Evolutionary conservation across 2,888 invertebrate species (phyloP), one percentile per base, ranked within the genome.

Genomic region (Pimpla rufipes): DNA sequence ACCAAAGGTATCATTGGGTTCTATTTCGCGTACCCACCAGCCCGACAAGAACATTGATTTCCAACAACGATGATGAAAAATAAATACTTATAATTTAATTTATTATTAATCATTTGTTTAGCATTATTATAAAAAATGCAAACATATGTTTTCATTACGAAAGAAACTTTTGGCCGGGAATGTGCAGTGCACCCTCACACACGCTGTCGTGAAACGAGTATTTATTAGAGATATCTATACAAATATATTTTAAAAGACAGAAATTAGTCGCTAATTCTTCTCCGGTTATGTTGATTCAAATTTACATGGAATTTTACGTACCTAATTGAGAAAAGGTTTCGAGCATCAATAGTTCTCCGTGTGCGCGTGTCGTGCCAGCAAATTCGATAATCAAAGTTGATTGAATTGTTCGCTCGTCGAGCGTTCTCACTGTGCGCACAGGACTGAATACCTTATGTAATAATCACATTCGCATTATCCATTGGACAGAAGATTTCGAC

Each of bases 391-490:
- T 45, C 13, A 23, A 59, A 29, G 35, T 59, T 35, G 35, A 35
- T 16, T n/a, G 52, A 21, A 55, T 8, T n/a, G 35, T 59, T 29
- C 52, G 21, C 52, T 18, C 52, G 50, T 35, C 37, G 59, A 79
- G 62, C n/a, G 50, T 47, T 21, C 23, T 16, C 45, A 77, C 47
- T 83, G 77, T 80, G 78, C 81, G 78, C 73, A 57, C 57, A 50
- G 35, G 55, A 71, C 55, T 81, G n/a, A 67, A 57, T 77, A 76
- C 59, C 21, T 71, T 71, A 42, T 57, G 64, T 52, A 40, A 64
- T 40, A 55, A 59, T 40, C 23, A 42, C 47, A 40, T 37, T 70
- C 76, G 42, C 62, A 62, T 68, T 70, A 64, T 35, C 35, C 55
- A 77, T 74, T 68, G 66, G 67, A 83, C 50, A 57, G 71, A 35